Evolutionary conservation across 2,113 vertebrate genomes (phyloP).

Genomic region (Asarcornis scutulata): DNA sequence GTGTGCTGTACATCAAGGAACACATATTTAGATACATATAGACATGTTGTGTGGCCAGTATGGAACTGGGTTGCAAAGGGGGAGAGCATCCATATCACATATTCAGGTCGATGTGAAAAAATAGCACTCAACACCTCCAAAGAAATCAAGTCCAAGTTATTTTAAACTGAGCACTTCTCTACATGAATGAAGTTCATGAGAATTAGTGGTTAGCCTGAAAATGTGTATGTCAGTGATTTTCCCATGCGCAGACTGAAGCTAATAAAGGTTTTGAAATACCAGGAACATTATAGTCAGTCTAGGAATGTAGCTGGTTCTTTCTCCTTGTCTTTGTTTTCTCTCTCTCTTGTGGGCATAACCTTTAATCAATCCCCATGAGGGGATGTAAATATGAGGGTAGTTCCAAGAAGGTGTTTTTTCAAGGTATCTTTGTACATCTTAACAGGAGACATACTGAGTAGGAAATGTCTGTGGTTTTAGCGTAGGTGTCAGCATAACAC

Average conservation of each 20-base stretch:
- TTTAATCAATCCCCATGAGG: not conserved
- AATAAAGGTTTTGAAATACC: not conserved
- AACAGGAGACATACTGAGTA: not conserved
- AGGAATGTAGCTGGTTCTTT: not conserved
- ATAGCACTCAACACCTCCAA: not conserved
- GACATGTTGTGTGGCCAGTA: not conserved
- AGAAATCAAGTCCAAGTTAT: not conserved
- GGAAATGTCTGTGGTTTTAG: not conserved
- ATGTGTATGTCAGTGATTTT: not conserved
- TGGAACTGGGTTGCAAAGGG: not conserved
- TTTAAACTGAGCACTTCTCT: not conserved
- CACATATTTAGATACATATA: not conserved
- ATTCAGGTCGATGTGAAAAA: not conserved
- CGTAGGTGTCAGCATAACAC: not conserved
- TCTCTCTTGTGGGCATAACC: not conserved
- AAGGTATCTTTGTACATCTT: not conserved
- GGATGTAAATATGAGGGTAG: not conserved
- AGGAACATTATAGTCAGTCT: not conserved
- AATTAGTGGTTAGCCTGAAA: not conserved
- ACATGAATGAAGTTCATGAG: not conserved
- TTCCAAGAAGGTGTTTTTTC: not conserved
- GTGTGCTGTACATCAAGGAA: not conserved
- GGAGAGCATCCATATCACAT: not conserved
- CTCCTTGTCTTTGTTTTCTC: not conserved
- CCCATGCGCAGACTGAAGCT: not conserved